Percentiles rank a stretch among this genome's conserved stretches.
These are phyloP conservation scores for Chromis chromis DNA, from an alignment of 2,797 vertebrate species.

Conservation along the genomic window DNA sequence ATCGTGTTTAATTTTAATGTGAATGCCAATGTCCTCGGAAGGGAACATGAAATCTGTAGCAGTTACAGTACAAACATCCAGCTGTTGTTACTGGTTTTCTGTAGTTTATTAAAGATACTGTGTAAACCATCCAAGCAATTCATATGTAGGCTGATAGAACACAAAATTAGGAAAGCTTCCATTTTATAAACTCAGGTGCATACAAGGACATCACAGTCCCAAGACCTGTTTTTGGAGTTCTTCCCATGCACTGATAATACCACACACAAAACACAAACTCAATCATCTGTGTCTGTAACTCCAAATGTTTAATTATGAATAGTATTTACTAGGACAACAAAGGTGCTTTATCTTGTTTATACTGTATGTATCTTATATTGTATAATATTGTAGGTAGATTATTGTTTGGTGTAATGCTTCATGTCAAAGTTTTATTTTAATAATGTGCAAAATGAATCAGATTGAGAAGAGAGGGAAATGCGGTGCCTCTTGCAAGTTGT, in stretches of 20 bases:
- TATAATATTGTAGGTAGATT: constrained; percentile 93
- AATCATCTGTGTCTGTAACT: constrained; percentile 87
- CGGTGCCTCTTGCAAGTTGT: constrained; percentile 86
- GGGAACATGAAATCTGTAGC: constrained; percentile 85
- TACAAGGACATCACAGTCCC: constrained; percentile 84
- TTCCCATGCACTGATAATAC: constrained; percentile 92
- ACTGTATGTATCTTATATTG: constrained; percentile 89
- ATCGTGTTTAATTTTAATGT: constrained; percentile 92
- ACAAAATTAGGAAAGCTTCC: constrained; percentile 78
- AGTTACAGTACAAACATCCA: constrained; percentile 78
- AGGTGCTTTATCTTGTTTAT: constrained; percentile 92
- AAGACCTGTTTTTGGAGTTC: constrained; percentile 88
- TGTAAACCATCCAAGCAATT: constrained; percentile 79
- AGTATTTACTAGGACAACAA: constrained; percentile 87
- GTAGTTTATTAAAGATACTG: constrained; percentile 82
- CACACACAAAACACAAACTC: constrained; percentile 87
- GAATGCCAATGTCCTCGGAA: constrained; percentile 91
- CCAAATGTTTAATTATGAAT: constrained; percentile 88
- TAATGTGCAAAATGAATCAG: constrained; percentile 91
- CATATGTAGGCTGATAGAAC: constrained; percentile 74
- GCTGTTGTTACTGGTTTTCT: constrained; percentile 84
- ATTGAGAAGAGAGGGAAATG: constrained; percentile 86
- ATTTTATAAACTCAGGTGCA: constrained; percentile 90
- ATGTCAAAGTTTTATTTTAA: constrained; percentile 95
- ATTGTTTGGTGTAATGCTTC: constrained; percentile 93